Evolutionary conservation across 2,888 invertebrate genomes (phyloP).

Genomic region (Sphecodes monilicornis): DNA sequence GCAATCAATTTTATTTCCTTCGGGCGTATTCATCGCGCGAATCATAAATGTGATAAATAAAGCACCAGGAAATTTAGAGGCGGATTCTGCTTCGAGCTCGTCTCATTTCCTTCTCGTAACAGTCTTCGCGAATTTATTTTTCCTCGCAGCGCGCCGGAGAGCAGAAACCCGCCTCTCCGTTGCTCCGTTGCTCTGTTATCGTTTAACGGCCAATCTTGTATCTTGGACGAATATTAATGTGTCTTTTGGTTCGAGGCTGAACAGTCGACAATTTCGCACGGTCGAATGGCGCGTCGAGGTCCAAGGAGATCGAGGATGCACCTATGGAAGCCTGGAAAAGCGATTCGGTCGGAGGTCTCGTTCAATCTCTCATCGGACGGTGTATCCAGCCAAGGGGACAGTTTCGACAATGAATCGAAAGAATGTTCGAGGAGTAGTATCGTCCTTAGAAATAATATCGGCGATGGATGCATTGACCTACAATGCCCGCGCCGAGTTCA

Average conservation of each 20-base stretch:
- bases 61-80: background rate
- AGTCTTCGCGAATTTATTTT: background rate
- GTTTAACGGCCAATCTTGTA: background rate
- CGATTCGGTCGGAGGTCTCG: background rate
- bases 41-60: constrained; percentile 43
- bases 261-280: background rate
- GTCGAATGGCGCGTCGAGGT: background rate
- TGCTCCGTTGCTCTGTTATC: background rate
- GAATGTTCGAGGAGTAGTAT: constrained; percentile 12
- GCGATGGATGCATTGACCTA: background rate
- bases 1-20: constrained; percentile 56
- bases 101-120: constrained; percentile 11
- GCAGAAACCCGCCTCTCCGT: background rate
- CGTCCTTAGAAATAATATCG: constrained; percentile 3
- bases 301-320: background rate
- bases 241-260: background rate
- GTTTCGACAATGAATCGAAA: background rate
- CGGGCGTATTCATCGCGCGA: constrained; percentile 35
- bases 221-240: background rate
- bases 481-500: background rate
- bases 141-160: background rate
- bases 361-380: background rate
- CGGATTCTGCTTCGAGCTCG: background rate
- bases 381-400: background rate
- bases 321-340: background rate